Evolutionary conservation across 2,113 vertebrate species (phyloP).

Genomic region (Fregata magnificens): DNA sequence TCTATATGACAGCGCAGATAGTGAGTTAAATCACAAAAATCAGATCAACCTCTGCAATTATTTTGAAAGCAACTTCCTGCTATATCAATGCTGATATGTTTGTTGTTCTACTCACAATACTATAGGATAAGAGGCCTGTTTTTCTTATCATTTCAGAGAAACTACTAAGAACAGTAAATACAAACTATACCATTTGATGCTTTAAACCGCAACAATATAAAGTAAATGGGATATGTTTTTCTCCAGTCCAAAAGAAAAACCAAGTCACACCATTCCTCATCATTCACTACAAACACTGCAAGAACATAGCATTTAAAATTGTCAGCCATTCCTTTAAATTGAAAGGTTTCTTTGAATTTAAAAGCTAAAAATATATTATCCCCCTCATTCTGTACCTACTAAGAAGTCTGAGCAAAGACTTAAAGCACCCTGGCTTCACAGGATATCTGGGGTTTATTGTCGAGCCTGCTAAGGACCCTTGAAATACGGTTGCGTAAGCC

Average conservation of each 20-base stretch:
- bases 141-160: not conserved
- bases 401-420: slow-evolving; percentile 7
- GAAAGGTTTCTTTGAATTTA: not conserved
- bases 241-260: not conserved
- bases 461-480: not conserved
- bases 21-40: not conserved
- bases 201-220: not conserved
- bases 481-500: not conserved
- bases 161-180: not conserved
- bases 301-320: not conserved
- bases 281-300: not conserved
- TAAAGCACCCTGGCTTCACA: not conserved
- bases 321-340: not conserved
- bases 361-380: not conserved
- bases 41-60: not conserved
- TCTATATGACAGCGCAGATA: not conserved
- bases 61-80: not conserved
- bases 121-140: not conserved
- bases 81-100: not conserved
- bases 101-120: not conserved
- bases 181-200: not conserved
- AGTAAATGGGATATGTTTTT: not conserved
- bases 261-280: not conserved
- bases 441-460: not conserved
- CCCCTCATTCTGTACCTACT: not conserved